Evolutionary conservation across 2,888 invertebrate species (phyloP).

Genomic region (Cyaniris semiargus): DNA sequence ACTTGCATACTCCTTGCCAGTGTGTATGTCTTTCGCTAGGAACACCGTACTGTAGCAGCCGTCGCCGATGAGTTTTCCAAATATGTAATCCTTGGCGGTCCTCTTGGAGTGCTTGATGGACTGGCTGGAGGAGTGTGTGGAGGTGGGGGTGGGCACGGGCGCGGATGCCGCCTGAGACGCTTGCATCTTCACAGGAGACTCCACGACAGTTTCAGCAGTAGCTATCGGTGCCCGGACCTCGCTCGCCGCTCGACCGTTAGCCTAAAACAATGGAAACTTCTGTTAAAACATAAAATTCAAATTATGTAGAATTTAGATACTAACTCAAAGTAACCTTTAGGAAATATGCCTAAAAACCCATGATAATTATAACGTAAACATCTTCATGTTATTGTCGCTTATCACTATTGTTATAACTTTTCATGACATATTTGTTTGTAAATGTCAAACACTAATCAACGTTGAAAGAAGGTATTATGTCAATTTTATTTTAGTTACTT

Average conservation of each 20-base stretch:
- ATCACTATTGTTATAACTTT: conserved; percentile 10
- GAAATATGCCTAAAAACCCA: not conserved
- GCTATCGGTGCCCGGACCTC: conserved; percentile 78
- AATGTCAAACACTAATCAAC: conserved; percentile 14
- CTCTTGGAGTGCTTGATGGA: conserved; percentile 81
- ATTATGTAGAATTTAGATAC: not conserved
- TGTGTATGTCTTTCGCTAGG: conserved; percentile 94
- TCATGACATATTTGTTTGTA: not conserved
- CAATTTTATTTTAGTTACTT: too few relatives aligned
- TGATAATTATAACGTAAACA: not conserved
- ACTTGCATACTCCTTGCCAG: conserved; percentile 96
- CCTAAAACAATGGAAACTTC: conserved; percentile 59
- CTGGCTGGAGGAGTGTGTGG: conserved; percentile 70
- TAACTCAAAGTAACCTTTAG: not conserved
- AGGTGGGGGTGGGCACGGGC: conserved; percentile 62
- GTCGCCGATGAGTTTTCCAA: conserved; percentile 97
- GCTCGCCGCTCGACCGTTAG: conserved; percentile 65
- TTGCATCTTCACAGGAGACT: conserved; percentile 76
- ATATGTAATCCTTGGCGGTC: conserved; percentile 93
- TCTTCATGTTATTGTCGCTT: not conserved
- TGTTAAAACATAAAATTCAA: conserved; percentile 33
- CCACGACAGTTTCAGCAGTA: conserved; percentile 74
- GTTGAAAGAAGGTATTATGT: not conserved
- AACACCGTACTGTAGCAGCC: conserved; percentile 98
- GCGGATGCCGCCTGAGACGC: conserved; percentile 70